Evolutionary conservation across 2,797 vertebrate species (phyloP).

Genomic region (Serranus cabrilla): DNA sequence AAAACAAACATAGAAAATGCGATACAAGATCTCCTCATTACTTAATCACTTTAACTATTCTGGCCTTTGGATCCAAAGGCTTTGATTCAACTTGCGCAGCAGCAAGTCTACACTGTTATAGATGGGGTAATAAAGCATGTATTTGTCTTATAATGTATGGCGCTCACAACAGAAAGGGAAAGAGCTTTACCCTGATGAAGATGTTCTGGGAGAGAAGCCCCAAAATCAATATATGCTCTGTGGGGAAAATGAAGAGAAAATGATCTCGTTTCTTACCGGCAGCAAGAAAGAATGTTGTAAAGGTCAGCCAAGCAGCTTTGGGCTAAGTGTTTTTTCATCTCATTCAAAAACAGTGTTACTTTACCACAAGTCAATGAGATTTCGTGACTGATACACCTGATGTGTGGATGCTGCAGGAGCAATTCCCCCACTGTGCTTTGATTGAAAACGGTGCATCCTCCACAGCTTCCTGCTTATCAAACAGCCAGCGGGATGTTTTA

Average conservation of each 20-base stretch:
- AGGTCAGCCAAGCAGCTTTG: constrained; percentile 64
- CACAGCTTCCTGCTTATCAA: constrained; percentile 52
- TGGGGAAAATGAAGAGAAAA: constrained; percentile 72
- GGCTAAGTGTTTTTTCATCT: constrained; percentile 52
- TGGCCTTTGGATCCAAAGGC: constrained; percentile 47
- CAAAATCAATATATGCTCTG: constrained; percentile 78
- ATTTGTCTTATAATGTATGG: constrained; percentile 45
- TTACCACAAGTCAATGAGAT: constrained; percentile 42
- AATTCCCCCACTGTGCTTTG: constrained; percentile 46
- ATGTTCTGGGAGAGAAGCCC: constrained; percentile 67
- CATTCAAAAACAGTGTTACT: constrained; percentile 36
- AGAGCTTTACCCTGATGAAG: constrained; percentile 64
- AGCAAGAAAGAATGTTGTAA: constrained; percentile 63
- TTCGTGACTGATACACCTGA: constrained; percentile 53
- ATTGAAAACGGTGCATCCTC: constrained; percentile 55
- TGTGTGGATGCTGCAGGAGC: constrained; percentile 27
- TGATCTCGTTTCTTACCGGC: constrained; percentile 58
- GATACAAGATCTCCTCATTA: constrained; percentile 41
- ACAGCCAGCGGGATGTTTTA: constrained; percentile 64
- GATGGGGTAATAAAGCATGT: constrained; percentile 40
- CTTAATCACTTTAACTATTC: constrained; percentile 20
- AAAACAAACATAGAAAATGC: constrained; percentile 77
- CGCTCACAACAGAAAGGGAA: constrained; percentile 39
- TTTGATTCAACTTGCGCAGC: constrained; percentile 34
- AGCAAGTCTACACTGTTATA: constrained; percentile 8